Conservation (phyloP, 92 coral and sea anemone genomes). For the Siderastrea siderea region DNA sequence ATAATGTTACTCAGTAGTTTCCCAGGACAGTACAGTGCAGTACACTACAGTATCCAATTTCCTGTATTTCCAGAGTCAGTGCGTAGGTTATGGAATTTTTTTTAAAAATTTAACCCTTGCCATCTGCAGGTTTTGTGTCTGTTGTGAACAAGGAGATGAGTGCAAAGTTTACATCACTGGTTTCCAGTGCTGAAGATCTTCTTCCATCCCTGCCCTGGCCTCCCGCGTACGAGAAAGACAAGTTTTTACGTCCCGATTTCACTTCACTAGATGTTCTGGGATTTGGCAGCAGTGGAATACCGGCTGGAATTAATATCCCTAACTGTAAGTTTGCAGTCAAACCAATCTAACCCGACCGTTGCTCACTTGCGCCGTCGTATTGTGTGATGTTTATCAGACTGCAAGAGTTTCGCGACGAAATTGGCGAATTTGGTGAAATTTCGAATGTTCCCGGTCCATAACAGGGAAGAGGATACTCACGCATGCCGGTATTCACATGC, state of each 20-base stretch:
- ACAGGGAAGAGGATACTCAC: no score
- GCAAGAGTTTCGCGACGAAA: no score
- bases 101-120: background rate
- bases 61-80: background rate
- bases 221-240: slow-evolving; percentile 88
- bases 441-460: no score
- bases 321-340: slow-evolving; percentile 70
- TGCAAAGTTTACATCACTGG: slow-evolving; percentile 87
- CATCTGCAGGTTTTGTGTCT: slow-evolving; percentile 88
- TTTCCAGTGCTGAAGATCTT: slow-evolving; percentile 84
- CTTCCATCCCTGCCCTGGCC: slow-evolving; percentile 97
- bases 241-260: slow-evolving; percentile 94
- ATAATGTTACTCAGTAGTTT: no score
- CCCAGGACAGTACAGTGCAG: background rate
- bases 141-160: slow-evolving; percentile 98
- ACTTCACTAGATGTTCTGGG: slow-evolving; percentile 97
- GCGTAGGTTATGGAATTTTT: no score
- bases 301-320: slow-evolving; percentile 98
- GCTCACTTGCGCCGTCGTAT: no score
- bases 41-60: background rate
- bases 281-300: slow-evolving; percentile 96
- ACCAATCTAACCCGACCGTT: background rate
- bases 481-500: no score
- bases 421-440: no score
- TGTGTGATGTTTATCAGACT: no score